Evolutionary conservation across 2,797 vertebrate genomes (phyloP), one percentile per base, ranked within the genome.

Genomic region (Parauchenoglanis punctatus): DNA sequence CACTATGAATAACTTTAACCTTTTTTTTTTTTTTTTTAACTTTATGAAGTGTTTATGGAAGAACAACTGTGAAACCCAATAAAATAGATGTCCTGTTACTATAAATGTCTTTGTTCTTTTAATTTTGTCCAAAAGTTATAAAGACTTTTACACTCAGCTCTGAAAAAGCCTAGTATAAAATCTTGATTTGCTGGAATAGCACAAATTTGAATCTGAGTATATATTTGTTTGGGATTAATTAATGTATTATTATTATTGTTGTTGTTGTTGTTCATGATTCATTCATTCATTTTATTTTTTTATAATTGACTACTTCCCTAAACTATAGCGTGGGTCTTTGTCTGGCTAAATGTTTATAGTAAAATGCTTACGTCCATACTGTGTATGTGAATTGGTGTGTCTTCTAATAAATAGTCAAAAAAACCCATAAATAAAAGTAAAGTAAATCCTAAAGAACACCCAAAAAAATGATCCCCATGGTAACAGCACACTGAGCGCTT

Each of bases 321-420:
- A 49, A 90, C 90, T 83, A 72, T 90, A 91, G 92, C 83, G 61
- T 90, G 93, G 90, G 92, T 85, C 90, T 93, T 93, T 93, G 93
- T 92, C 87, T 83, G 77, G 63, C n/a, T 75, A 93, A 88, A 91
- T 93, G 85, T 90, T 85, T 88, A 20, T 44, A 81, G 20, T 81
- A 3, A 40, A 61, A 61, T 10, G 25, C 7, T 78, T 12, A 35
- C 18, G 23, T 81, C 56, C 6, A 25, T 31, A 31, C 49, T 56
- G 20, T 68, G 81, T 31, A 7, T 93, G 88, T 89, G 86, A 73
- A 61, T 81, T 83, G 85, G 88, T 91, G 89, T 89, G 80, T 88
- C 73, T 87, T 87, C 82, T 72, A 40, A 40, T 40, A 67, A 61
- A 68, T 87, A 89, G 85, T 73, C 83, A 54, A 84, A 89, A 84